phyloP scores from a whole-genome alignment of 2,113 vertebrate species.

The Gambusia affinis region DNA sequence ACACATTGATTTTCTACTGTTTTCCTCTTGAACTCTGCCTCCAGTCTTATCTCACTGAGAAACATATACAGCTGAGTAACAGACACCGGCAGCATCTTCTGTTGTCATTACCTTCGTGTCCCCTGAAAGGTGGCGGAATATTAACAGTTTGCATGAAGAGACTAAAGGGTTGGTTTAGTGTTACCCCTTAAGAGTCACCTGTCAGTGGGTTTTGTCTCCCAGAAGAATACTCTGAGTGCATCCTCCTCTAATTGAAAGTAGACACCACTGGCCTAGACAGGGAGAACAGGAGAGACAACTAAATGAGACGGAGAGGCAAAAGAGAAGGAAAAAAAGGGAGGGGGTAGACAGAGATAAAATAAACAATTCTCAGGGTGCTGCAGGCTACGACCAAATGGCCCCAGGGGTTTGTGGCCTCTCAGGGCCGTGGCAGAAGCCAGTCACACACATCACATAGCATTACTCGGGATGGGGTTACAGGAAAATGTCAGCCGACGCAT shows the following conservation, averaged over 20 bases:
- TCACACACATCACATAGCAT: slow-evolving; percentile 82
- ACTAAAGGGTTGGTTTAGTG: slow-evolving; percentile 63
- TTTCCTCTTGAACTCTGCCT: slow-evolving; percentile 44
- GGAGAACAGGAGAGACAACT: slow-evolving; percentile 45
- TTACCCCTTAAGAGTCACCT: slow-evolving; percentile 70
- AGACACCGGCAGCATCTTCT: slow-evolving; percentile 45
- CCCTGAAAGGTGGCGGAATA: slow-evolving; percentile 54
- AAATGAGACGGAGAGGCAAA: slow-evolving; percentile 45
- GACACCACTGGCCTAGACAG: slow-evolving; percentile 56
- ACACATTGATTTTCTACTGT: slow-evolving; percentile 45
- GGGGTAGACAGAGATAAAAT: slow-evolving; percentile 67
- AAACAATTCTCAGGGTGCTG: slow-evolving; percentile 68
- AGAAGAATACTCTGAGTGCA: slow-evolving; percentile 58
- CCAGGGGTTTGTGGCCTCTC: slow-evolving; percentile 61
- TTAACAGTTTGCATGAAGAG: slow-evolving; percentile 57
- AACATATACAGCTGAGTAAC: slow-evolving; percentile 55
- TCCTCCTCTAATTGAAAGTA: slow-evolving; percentile 68
- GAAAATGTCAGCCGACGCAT: slow-evolving; percentile 82
- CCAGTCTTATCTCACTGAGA: slow-evolving; percentile 44
- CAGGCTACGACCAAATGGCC: slow-evolving; percentile 63
- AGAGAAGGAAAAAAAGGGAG: slow-evolving; percentile 11
- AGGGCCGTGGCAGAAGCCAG: slow-evolving; percentile 78
- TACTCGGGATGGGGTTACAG: slow-evolving; percentile 81
- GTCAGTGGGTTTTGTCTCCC: slow-evolving; percentile 64
- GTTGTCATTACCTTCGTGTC: slow-evolving; percentile 54